These are phyloP conservation scores for Nephrotoma appendiculata DNA, from an alignment of 2,888 invertebrate genomes.

Conservation along the genomic window DNA sequence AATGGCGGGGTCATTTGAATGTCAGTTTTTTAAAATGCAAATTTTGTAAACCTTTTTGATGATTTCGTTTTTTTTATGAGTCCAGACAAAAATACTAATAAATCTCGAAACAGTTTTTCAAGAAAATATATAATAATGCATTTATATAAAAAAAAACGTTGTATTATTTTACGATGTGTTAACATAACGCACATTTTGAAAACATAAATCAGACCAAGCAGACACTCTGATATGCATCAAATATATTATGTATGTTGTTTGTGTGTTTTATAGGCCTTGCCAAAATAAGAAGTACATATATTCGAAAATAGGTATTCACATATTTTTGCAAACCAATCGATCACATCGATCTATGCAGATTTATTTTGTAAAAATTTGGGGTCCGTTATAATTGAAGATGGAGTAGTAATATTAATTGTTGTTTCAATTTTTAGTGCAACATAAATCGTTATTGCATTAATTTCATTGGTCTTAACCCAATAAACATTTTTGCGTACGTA, in stretches of 20 bases:
- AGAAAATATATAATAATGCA: neutral
- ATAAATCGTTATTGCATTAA: no score
- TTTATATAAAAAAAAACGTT: neutral
- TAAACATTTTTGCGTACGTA: no score
- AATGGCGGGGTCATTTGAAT: neutral
- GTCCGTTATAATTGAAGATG: no score
- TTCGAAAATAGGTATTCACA: neutral
- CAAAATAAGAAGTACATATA: neutral
- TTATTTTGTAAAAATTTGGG: no score
- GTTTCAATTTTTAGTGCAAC: no score
- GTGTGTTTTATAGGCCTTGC: neutral
- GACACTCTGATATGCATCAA: neutral
- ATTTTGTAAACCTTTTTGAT: neutral
- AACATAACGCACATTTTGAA: neutral
- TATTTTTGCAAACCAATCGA: neutral
- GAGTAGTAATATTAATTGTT: no score
- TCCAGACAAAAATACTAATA: neutral
- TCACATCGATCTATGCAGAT: neutral
- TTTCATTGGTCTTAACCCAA: no score
- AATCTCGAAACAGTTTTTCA: neutral
- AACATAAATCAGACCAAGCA: neutral
- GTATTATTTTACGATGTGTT: neutral
- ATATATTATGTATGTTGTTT: neutral
- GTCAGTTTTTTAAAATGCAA: neutral
- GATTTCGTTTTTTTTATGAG: neutral